Conservation (phyloP, 2,113 vertebrate species). For the Trichechus manatus region DNA sequence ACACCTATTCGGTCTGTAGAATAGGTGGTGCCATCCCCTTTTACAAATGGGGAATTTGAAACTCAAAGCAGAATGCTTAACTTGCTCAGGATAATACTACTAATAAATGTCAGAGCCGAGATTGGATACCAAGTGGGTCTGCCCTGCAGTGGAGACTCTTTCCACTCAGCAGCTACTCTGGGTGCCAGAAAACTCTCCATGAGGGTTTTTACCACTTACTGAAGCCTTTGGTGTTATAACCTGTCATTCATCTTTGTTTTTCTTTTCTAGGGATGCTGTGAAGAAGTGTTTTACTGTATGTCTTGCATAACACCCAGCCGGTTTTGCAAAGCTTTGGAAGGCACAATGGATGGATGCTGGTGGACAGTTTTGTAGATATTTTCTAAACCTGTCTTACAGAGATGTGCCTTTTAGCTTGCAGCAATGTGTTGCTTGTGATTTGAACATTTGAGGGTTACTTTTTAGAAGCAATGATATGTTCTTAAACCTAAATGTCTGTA, state of each 20-base stretch:
- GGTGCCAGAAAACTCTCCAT: background rate
- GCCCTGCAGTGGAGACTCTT: background rate
- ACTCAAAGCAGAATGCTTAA: background rate
- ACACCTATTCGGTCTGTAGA: background rate
- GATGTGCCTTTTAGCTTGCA: constrained; percentile 61
- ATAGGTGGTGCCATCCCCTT: background rate
- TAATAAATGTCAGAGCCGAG: too few relatives aligned
- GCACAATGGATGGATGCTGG: background rate
- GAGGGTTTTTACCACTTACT: background rate
- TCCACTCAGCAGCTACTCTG: background rate
- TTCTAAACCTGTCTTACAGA: constrained; percentile 8
- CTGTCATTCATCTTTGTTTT: background rate
- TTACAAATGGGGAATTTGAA: background rate
- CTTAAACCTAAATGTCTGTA: background rate
- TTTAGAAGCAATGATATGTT: background rate
- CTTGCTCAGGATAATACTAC: background rate
- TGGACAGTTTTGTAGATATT: background rate
- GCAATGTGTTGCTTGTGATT: background rate
- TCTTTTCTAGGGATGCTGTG: constrained; percentile 77
- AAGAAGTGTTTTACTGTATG: constrained; percentile 81
- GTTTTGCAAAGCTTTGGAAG: background rate
- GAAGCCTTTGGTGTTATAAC: background rate
- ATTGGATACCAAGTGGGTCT: background rate
- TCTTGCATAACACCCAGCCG: constrained; percentile 25
- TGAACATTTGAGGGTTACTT: background rate